These are phyloP conservation scores for Priocnemis perturbator DNA, from an alignment of 2,888 invertebrate species.

Conservation along the genomic window DNA sequence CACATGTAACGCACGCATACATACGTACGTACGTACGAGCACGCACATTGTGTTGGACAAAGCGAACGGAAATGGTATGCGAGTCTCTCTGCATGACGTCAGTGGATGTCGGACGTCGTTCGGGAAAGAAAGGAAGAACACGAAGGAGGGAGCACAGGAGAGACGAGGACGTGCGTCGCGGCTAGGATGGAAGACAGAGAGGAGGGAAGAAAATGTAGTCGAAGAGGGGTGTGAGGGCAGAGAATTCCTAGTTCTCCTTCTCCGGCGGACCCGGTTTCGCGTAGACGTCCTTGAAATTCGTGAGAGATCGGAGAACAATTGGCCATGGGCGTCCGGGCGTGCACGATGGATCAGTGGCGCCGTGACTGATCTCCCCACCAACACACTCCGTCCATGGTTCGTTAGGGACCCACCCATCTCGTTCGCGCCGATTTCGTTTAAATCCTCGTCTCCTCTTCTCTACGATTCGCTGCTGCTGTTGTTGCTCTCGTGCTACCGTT, in stretches of 20 bases:
- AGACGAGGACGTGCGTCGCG: slow-evolving; percentile 18
- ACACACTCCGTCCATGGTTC: slow-evolving; percentile 4
- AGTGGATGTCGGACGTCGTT: slow-evolving; percentile 24
- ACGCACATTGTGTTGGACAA: slow-evolving; percentile 23
- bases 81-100: slow-evolving; percentile 53
- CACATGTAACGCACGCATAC: no score
- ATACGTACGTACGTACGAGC: background rate
- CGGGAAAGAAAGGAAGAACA: background rate
- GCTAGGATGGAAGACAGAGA: slow-evolving; percentile 7
- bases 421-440: slow-evolving; percentile 19
- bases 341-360: slow-evolving; percentile 54
- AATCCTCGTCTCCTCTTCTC: slow-evolving; percentile 1
- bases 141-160: background rate
- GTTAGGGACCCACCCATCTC: slow-evolving; percentile 25
- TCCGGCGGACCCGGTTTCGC: slow-evolving; percentile 65
- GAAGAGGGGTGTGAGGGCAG: slow-evolving; percentile 15
- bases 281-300: slow-evolving; percentile 74
- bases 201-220: background rate
- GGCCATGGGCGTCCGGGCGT: slow-evolving; percentile 50
- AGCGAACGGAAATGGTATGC: slow-evolving; percentile 61
- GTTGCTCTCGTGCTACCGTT: slow-evolving; percentile 25
- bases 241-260: slow-evolving; percentile 43
- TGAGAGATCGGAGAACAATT: slow-evolving; percentile 70
- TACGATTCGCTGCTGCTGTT: slow-evolving; percentile 11
- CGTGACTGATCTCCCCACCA: slow-evolving; percentile 47